Base-by-base conservation (phyloP, 2,888 invertebrate genomes). In the Lepeophtheirus nordmannii region DNA sequence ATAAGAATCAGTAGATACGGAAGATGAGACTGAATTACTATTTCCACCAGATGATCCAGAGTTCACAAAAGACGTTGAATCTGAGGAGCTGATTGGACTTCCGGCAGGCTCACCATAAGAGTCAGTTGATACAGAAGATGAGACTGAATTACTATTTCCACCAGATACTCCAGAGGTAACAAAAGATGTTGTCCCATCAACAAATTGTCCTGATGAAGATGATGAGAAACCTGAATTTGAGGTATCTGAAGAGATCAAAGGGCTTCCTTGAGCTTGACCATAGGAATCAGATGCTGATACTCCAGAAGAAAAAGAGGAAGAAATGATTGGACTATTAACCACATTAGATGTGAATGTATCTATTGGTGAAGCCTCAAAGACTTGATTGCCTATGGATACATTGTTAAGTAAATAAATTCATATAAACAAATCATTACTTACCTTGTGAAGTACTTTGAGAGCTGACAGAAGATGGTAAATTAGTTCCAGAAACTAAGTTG, bases 401-500 rank as follows among this genome's bases (percentile, higher is more conserved):
- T 46, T 46, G 5, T 46, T 46, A 17, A 46, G 53, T 46, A 5
- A 46, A 46, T 46, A 46, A 46, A 46, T n/a, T 5, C 53, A 46
- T 5, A 8, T 8, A 46, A 5, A 46, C 2, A 14, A 8, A n/a
- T 8, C 2, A 46, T n/a, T 8, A 46, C 53, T 46, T 46, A 46
- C 53, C 53, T 46, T 46, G 53, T 14, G 14, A 46, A 46, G 53
- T 46, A 46, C 53, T 46, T 46, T 46, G 53, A 46, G 53, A 46
- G 8, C 17, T 46, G 2, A 1, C n/a, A 46, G 14, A n/a, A 46
- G 53, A 46, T 46, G 17, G n/a, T 14, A 46, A 46, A 17, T 17
- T 46, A 46, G 53, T 46, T 46, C 53, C 53, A 17, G 53, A 46
- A 17, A 46, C 17, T 2, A 46, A 17, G 17, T 14, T 46, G 53